These are phyloP conservation scores for Aselliscus stoliczkanus DNA, from an alignment of 2,797 vertebrate genomes.

Conservation along the genomic window DNA sequence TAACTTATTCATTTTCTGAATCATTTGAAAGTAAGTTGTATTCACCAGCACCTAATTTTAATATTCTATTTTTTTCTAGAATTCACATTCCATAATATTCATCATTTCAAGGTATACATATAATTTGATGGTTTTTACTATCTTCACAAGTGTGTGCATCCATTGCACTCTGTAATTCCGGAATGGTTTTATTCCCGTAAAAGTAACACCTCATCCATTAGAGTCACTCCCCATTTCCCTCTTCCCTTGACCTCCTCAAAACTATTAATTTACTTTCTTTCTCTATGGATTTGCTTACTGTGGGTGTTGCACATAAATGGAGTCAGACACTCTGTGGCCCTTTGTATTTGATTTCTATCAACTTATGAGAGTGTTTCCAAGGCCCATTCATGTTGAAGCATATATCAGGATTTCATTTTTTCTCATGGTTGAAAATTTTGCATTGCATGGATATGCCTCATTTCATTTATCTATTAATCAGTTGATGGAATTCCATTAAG, in stretches of 20 bases:
- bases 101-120: not conserved
- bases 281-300: not conserved
- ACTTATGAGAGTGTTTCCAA: too few species aligned
- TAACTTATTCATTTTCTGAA: not conserved
- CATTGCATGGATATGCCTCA: not conserved
- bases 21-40: too few species aligned
- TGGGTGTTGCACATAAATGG: too few species aligned
- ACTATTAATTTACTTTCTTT: too few species aligned
- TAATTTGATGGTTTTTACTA: not conserved
- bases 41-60: not conserved
- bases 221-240: not conserved
- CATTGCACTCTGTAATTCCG: not conserved
- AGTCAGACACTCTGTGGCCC: accelerated
- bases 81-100: not conserved
- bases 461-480: too few species aligned
- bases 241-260: too few species aligned
- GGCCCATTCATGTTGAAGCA: not conserved
- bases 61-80: not conserved
- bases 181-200: not conserved
- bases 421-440: not conserved
- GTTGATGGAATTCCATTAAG: too few species aligned
- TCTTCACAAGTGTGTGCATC: not conserved
- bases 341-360: not conserved
- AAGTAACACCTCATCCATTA: not conserved
- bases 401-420: not conserved